Base-by-base conservation (phyloP, 1,140 invertebrate genomes). In the Choristoneura fumiferana region DNA sequence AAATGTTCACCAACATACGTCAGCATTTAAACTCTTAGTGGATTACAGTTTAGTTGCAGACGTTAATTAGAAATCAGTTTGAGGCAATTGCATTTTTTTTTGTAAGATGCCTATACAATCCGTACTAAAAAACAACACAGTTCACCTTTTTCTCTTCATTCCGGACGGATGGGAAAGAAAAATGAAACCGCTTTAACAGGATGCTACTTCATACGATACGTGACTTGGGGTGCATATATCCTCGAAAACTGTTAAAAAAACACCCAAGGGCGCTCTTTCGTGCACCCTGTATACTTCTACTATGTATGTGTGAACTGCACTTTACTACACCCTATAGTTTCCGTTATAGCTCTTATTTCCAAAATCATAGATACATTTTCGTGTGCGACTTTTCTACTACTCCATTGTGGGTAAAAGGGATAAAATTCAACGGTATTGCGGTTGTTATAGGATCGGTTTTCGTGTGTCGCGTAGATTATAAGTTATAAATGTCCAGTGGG, bases 151-250 rank as follows among this genome's bases (percentile, higher is more conserved):
- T 8, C 34, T 9, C n/a, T n/a, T n/a, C n/a, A n/a, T n/a, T n/a
- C n/a, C 13, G 55, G 60, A 60, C 35, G 9, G 34, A 58, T 58
- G 6, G 63, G 71, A 78, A 76, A 83, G 73, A 88, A 82, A 84
- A 86, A 84, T 82, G 80, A 79, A 77, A 78, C 66, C 72, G 69
- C 71, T 86, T 79, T 84, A 79, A 71, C 78, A 78, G 82, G 78
- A 79, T 79, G 82, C 81, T 73, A 79, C 80, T 88, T 74, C 77
- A 82, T 86, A 81, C 70, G 73, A 77, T 74, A 87, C 85, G 85
- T 88, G 84, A 87, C 81, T 69, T 60, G 68, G 82, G 85, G 85
- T 85, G 84, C 78, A 87, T 88, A 86, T 75, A 80, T 79, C 73
- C 61, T 62, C 65, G 64, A 72, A 74, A 81, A 84, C 77, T 82